phyloP scores from a whole-genome alignment of 2,888 invertebrate genomes.

The Taphrorychus bicolor region DNA sequence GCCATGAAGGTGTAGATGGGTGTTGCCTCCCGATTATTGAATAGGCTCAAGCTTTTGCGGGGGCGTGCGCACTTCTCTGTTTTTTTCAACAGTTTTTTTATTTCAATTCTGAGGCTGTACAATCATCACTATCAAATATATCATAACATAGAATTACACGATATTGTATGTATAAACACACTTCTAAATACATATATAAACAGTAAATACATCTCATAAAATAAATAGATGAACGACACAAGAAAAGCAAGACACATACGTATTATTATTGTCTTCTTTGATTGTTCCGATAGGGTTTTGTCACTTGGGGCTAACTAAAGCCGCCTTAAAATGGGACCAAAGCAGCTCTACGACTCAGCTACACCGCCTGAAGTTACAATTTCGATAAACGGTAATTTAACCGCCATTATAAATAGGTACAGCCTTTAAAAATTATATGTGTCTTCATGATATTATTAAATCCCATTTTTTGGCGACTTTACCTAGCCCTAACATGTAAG shows the following conservation, averaged over 20 bases:
- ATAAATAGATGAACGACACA: conserved; percentile 43
- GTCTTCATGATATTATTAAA: too few relatives aligned
- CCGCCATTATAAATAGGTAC: neutral
- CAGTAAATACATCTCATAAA: conserved; percentile 20
- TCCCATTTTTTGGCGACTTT: neutral
- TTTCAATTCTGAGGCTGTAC: conserved; percentile 44
- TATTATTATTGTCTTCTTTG: neutral
- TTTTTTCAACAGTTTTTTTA: conserved; percentile 49
- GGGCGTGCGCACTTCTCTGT: conserved; percentile 45
- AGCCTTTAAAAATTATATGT: neutral
- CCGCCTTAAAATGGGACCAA: neutral
- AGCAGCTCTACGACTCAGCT: too few relatives aligned
- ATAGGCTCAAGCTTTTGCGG: conserved; percentile 55
- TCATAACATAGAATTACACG: conserved; percentile 31
- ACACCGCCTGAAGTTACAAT: neutral
- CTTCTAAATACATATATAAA: conserved; percentile 32
- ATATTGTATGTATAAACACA: conserved; percentile 24
- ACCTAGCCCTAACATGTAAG: neutral
- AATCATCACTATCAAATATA: conserved; percentile 41
- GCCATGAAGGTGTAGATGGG: neutral
- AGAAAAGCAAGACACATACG: conserved; percentile 25
- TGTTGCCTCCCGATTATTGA: conserved; percentile 1
- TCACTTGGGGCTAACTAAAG: neutral
- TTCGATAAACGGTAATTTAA: neutral
- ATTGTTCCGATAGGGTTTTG: neutral